These are phyloP conservation scores for Ormyrus rosae DNA, from an alignment of 2,888 invertebrate genomes.

Conservation along the genomic window DNA sequence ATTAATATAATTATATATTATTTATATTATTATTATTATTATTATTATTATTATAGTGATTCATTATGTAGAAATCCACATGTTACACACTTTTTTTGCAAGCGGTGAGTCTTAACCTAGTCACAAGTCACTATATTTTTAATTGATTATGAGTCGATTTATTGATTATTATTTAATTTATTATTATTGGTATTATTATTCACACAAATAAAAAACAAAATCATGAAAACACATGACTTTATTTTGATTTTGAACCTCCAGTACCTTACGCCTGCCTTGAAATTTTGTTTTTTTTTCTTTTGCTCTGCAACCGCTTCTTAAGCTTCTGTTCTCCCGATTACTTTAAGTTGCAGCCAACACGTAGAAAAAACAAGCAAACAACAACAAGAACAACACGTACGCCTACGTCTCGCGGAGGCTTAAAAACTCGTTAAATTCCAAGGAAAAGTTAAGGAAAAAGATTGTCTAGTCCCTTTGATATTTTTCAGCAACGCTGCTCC, in stretches of 20 bases:
- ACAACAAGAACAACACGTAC: background rate
- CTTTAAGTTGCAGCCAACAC: constrained; percentile 29
- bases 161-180: constrained; percentile 75
- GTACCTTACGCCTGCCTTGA: background rate
- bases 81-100: constrained; percentile 68
- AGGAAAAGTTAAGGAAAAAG: constrained; percentile 19
- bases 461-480: constrained; percentile 2
- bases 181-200: constrained; percentile 60
- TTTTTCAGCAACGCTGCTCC: constrained; percentile 49
- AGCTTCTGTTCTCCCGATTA: constrained; percentile 18
- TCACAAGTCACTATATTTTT: constrained; percentile 76
- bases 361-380: constrained; percentile 4
- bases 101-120: constrained; percentile 76
- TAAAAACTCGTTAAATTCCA: constrained; percentile 16
- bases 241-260: constrained; percentile 53
- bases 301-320: constrained; percentile 32
- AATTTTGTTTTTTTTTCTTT: constrained; percentile 18
- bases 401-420: constrained; percentile 23
- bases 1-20: constrained; percentile 62
- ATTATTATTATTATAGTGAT: constrained; percentile 55
- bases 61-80: constrained; percentile 55
- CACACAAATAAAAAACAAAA: constrained; percentile 68
- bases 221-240: constrained; percentile 52
- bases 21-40: constrained; percentile 60
- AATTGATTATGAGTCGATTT: constrained; percentile 70